Percentiles rank a stretch among this genome's conserved stretches.
Evolutionary conservation across 2,797 vertebrate species (phyloP).

Genomic region (Margarornis squamiger): DNA sequence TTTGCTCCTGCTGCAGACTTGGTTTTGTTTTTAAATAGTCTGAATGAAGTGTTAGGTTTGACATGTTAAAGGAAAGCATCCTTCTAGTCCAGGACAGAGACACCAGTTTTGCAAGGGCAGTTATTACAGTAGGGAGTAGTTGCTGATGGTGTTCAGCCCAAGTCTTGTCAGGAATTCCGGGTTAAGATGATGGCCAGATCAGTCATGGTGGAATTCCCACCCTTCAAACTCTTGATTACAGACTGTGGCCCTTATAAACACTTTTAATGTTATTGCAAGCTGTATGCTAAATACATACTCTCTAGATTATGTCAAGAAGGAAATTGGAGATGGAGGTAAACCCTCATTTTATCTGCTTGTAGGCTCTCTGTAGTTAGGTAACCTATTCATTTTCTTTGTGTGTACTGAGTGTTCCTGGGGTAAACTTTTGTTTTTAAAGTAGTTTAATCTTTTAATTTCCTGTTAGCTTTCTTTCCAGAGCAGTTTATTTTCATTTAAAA

Average conservation of each 20-base stretch:
- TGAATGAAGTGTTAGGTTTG: not conserved
- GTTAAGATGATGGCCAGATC: not conserved
- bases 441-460: not conserved
- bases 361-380: not conserved
- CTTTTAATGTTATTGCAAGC: not conserved
- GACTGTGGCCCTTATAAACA: not conserved
- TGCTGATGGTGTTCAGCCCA: not conserved
- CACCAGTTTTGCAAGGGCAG: not conserved
- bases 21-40: not conserved
- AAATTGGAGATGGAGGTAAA: not conserved
- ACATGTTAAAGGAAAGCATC: not conserved
- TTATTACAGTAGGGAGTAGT: not conserved
- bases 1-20: not conserved
- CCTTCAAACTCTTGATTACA: conserved; percentile 40
- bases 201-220: conserved; percentile 10
- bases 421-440: not conserved
- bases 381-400: not conserved
- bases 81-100: not conserved
- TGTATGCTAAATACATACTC: conserved; percentile 4
- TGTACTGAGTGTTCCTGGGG: not conserved
- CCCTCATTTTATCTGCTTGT: not conserved
- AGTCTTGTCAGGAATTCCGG: not conserved
- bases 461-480: not conserved
- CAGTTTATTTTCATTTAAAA: not conserved
- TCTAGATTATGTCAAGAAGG: not conserved